Evolutionary conservation across 2,888 invertebrate genomes (phyloP), one percentile per base, ranked within the genome.

Genomic region (Vesta saturnalis): DNA sequence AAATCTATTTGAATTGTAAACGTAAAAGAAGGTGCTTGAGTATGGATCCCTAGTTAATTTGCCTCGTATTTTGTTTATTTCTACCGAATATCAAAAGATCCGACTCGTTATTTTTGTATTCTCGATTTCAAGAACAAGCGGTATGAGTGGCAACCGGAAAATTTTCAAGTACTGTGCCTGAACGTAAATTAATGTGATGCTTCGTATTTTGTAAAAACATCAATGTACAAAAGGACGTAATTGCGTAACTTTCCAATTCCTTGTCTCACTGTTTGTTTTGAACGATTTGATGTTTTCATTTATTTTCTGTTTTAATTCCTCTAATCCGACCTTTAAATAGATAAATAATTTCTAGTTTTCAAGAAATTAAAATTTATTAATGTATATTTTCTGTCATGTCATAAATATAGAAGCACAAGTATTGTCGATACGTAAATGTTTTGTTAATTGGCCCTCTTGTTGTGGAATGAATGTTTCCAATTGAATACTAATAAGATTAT

Each of bases 1-100:
- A 52, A 52, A 52, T 52, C 52, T 12, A 19, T 52, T 52, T 21
- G 52, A 52, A 52, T 21, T 15, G 52, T 52, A 52, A 8, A 39
- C 12, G 39, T 39, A 39, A 39, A 39, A n/a, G 39, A 39, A 39
- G 39, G 39, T 39, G n/a, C 39, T 39, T 39, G 39, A 39, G 8
- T 39, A 39, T 39, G 39, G 39, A 39, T 39, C 39, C 39, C 39
- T 39, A 39, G 39, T 39, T 39, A 39, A 39, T 39, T 39, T 39
- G 8, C 39, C 3, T 39, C 12, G 39, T 39, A 39, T 8, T 39
- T 39, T 39, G 39, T 39, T 3, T 39, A 39, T n/a, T 39, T 39
- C 39, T n/a, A n/a, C 39, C 39, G 39, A 39, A 39, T 39, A 39
- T 39, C 39, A 39, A 39, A 30, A 39, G 39, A n/a, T 8, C 39